Evolutionary conservation across 2,797 vertebrate genomes (phyloP).

Genomic region (Holocentrus rufus): DNA sequence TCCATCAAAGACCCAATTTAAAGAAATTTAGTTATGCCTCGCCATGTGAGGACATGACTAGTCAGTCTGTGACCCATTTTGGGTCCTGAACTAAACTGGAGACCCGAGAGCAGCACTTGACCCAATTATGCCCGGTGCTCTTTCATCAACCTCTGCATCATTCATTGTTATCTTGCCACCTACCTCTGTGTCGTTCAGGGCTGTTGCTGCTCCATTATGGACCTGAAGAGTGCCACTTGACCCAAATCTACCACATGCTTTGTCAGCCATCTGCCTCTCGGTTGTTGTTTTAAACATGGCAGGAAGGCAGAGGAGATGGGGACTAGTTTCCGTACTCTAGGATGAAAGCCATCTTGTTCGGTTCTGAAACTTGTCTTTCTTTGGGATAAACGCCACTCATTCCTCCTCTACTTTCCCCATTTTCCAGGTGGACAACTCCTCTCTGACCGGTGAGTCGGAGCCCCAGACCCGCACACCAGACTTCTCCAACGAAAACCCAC

Average conservation of each 20-base stretch:
- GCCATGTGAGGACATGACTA: not conserved
- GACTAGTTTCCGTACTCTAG: not conserved
- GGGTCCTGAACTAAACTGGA: conserved; percentile 9
- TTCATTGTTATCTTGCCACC: conserved; percentile 15
- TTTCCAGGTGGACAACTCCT: conserved; percentile 99
- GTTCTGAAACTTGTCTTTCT: not conserved
- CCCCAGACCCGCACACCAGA: conserved; percentile 95
- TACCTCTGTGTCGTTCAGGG: conserved; percentile 15
- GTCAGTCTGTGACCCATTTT: conserved; percentile 32
- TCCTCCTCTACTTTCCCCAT: no score
- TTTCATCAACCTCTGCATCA: not conserved
- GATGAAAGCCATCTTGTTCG: not conserved
- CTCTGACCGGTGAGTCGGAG: conserved; percentile 96
- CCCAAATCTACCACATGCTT: conserved; percentile 13
- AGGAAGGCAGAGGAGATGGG: not conserved
- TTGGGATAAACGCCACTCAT: no score
- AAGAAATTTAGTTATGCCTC: not conserved
- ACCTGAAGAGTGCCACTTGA: conserved; percentile 4
- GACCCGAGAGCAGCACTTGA: conserved; percentile 15
- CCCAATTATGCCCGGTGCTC: not conserved
- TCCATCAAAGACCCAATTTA: conserved; percentile 1
- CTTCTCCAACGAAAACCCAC: conserved; percentile 94
- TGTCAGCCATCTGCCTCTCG: not conserved
- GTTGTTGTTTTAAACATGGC: not conserved
- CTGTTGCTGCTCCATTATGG: not conserved